Base-by-base conservation (phyloP, 37 sponge, comb jelly and placozoan species). In the Haliclona indistincta region DNA sequence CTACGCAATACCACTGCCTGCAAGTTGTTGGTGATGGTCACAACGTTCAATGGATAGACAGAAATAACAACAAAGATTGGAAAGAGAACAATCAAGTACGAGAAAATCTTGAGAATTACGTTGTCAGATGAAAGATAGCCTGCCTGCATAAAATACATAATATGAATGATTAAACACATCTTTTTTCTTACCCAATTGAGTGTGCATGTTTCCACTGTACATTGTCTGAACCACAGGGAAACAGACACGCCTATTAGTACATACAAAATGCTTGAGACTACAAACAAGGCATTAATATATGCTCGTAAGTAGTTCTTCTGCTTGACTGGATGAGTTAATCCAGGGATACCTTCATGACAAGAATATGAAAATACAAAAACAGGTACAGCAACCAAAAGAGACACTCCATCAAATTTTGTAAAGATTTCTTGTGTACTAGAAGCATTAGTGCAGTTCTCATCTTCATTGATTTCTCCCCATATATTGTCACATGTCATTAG, bases 31-130 rank as follows among this genome's bases (percentile, higher is more conserved):
- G 70, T 61, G 25, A 88, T 60, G 23, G 82, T 68, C 67, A 77
- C 54, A 15, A 92, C 90, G 19, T 56, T 56, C 1, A 95, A 76
- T 15, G 96, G 96, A 58, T 81, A 95, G 64, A 89, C 96, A 3
- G 96, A 95, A 32, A 54, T n/a, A 26, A 95, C 86, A 44, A 93
- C 96, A 49, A 95, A 22, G 26, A 89, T 88, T 26, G 96, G 96
- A 67, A 91, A 95, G 44, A 95, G 64, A 42, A 95, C 79, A 38
- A 95, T 75, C 64, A 85, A 82, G 70, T 95, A 95, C 10, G 93
- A 72, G 38, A 90, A 56, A 43, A 77, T 62, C 13, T 82, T 71
- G 3, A 91, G 83, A 2, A 67, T 56, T 54, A 78, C 28, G n/a
- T n/a, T 8, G 25, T 58, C n/a, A n/a, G n/a, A n/a, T n/a, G n/a